phyloP scores from a whole-genome alignment of 2,888 invertebrate species.

The Neoitamus cyanurus region DNA sequence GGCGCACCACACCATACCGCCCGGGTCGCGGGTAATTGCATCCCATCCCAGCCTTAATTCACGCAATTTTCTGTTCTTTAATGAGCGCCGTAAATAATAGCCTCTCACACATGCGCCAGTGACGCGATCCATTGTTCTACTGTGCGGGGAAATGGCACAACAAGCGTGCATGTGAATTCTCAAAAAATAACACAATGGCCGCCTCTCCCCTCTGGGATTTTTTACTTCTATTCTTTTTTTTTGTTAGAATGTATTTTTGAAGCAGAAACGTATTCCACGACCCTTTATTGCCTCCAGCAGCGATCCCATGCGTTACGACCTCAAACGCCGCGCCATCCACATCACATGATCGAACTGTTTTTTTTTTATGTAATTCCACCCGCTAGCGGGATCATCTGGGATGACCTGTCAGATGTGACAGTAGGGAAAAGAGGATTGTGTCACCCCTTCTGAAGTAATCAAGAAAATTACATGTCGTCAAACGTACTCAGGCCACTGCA shows the following conservation, averaged over 20 bases:
- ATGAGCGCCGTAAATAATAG: constrained; percentile 7
- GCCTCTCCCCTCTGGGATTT: background rate
- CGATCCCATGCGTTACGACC: background rate
- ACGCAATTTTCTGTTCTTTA: background rate
- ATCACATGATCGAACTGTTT: background rate
- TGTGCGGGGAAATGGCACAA: background rate
- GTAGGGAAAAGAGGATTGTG: background rate
- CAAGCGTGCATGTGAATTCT: background rate
- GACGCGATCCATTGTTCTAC: background rate
- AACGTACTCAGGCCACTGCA: background rate
- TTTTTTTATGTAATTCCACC: background rate
- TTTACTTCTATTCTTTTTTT: background rate
- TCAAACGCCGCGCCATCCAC: too few species aligned
- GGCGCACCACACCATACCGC: background rate
- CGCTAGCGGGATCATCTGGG: background rate
- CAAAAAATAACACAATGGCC: background rate
- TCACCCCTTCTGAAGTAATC: background rate
- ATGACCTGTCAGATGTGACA: background rate
- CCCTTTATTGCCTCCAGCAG: too few species aligned
- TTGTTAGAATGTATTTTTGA: background rate
- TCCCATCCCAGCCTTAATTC: background rate
- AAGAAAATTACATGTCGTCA: background rate
- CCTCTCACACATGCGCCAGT: background rate
- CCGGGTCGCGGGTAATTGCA: background rate
- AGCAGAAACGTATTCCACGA: background rate